These are phyloP conservation scores for Drosophila fuyamai DNA, from an alignment of 1,140 invertebrate species.

Conservation along the genomic window DNA sequence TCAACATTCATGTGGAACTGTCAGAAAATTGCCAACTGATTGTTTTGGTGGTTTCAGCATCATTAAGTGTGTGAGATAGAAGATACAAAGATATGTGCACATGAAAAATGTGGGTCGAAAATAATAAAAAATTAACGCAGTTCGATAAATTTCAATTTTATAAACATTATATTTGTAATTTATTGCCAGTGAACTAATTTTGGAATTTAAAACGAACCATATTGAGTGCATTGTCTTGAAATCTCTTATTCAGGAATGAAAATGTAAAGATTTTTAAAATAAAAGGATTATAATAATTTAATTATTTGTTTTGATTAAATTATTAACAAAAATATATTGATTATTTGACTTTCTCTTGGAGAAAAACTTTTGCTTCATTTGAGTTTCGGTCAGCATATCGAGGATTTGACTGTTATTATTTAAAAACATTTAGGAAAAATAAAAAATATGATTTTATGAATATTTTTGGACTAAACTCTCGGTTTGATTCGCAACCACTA, in stretches of 20 bases:
- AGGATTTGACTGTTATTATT: neutral
- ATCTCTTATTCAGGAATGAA: too few relatives aligned
- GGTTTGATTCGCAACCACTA: slow-evolving; percentile 16
- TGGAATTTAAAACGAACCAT: too few relatives aligned
- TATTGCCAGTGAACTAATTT: too few relatives aligned
- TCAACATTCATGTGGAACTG: slow-evolving; percentile 68
- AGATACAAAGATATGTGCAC: neutral
- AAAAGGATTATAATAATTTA: too few relatives aligned
- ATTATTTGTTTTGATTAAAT: too few relatives aligned
- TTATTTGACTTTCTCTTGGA: too few relatives aligned
- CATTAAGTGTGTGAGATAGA: slow-evolving; percentile 42
- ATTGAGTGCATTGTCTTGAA: too few relatives aligned
- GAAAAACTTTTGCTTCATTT: neutral
- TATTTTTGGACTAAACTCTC: slow-evolving; percentile 4
- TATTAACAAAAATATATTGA: too few relatives aligned
- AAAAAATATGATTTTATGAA: slow-evolving; percentile 27
- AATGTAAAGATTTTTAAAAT: too few relatives aligned
- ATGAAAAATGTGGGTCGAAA: neutral
- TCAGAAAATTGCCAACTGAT: slow-evolving; percentile 73
- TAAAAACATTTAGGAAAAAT: neutral
- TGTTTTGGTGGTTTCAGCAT: slow-evolving; percentile 64
- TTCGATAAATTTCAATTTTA: too few relatives aligned
- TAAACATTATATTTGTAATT: too few relatives aligned
- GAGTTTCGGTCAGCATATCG: neutral
- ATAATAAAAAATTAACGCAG: too few relatives aligned